Conservation (phyloP, 30 jellyfish, hydroid and myxozoan genomes). For the Sanderia malayensis region DNA sequence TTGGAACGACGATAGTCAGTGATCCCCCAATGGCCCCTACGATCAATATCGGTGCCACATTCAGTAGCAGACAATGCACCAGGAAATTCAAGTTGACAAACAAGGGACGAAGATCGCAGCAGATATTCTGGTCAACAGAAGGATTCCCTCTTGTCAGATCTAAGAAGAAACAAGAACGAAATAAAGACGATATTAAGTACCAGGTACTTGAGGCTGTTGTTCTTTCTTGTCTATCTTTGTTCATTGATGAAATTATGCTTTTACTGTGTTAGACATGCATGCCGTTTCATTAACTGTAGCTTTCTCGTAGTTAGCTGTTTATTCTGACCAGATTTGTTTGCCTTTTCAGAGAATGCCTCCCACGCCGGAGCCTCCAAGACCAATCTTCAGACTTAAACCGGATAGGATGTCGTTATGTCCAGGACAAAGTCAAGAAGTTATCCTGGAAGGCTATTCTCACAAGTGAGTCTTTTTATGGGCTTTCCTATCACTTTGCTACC, state of each 20-base stretch:
- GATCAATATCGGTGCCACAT: slow-evolving; percentile 76
- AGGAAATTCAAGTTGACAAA: slow-evolving; percentile 63
- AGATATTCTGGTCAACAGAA: slow-evolving; percentile 91
- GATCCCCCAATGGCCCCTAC: slow-evolving; percentile 91
- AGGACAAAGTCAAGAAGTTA: slow-evolving; percentile 89
- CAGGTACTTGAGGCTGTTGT: too few relatives aligned
- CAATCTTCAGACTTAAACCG: slow-evolving; percentile 87
- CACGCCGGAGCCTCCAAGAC: slow-evolving; percentile 77
- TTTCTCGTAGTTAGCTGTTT: too few relatives aligned
- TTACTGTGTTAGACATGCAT: too few relatives aligned
- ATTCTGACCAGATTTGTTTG: background rate
- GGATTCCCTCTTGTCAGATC: slow-evolving; percentile 83
- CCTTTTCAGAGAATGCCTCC: slow-evolving; percentile 89
- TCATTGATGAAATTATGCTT: too few relatives aligned
- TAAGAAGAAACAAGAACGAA: slow-evolving; percentile 57
- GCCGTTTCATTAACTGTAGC: too few relatives aligned
- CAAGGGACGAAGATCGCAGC: slow-evolving; percentile 92
- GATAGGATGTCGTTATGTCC: slow-evolving; percentile 90
- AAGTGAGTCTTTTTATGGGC: too few relatives aligned
- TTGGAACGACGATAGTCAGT: slow-evolving; percentile 84
- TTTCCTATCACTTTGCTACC: too few relatives aligned
- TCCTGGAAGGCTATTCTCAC: slow-evolving; percentile 77
- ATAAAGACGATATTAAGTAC: slow-evolving; percentile 73
- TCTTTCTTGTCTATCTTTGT: too few relatives aligned
- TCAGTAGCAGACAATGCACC: slow-evolving; percentile 65